Conservation (phyloP, 2,113 vertebrate genomes). For the Phocoena sinus region DNA sequence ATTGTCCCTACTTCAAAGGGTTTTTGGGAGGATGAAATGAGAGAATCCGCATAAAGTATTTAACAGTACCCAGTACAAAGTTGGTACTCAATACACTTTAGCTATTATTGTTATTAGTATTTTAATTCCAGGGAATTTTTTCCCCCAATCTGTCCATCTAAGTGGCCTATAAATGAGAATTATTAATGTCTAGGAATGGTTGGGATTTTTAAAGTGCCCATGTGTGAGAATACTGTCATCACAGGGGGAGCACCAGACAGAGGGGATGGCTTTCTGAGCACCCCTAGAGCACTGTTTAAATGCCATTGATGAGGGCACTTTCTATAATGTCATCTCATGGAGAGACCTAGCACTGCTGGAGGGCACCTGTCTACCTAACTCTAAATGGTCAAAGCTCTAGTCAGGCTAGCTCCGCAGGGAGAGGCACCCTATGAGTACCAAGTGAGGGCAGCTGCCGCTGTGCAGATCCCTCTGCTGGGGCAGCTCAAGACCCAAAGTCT, state of each 20-base stretch:
- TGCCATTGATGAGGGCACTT: background rate
- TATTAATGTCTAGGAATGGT: background rate
- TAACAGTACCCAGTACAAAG: background rate
- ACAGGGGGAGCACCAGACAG: background rate
- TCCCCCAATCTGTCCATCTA: background rate
- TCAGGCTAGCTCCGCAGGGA: background rate
- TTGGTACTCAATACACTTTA: background rate
- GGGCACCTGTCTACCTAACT: background rate
- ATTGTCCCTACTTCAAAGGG: background rate
- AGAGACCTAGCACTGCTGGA: background rate
- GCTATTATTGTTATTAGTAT: background rate
- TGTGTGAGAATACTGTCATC: rapidly evolving
- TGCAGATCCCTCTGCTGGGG: background rate
- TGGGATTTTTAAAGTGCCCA: background rate
- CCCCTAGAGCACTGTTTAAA: background rate
- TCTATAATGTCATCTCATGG: background rate
- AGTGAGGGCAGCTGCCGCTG: background rate
- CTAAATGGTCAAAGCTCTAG: background rate
- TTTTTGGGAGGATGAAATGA: background rate
- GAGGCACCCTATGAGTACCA: background rate
- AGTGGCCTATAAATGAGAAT: background rate
- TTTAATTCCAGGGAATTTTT: background rate
- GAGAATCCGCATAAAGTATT: background rate
- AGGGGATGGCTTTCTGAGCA: background rate
- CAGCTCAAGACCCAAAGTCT: background rate